These are phyloP conservation scores for Eremophila alpestris DNA, from an alignment of 2,797 vertebrate species.

Conservation along the genomic window DNA sequence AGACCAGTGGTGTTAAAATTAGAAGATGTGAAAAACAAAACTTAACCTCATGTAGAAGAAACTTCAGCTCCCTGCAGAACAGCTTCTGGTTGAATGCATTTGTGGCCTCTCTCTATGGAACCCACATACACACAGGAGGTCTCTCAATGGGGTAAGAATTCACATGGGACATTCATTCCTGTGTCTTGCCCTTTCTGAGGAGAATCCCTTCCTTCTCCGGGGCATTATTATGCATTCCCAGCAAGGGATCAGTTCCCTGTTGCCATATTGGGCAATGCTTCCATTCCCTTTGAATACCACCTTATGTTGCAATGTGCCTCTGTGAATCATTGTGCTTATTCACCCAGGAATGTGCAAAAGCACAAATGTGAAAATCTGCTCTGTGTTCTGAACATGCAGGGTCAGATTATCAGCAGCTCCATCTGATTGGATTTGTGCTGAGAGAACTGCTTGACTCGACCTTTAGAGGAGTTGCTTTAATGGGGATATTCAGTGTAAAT, in stretches of 20 bases:
- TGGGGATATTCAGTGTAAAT: not conserved
- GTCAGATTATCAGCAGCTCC: not conserved
- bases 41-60: not conserved
- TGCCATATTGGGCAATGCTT: constrained; percentile 35
- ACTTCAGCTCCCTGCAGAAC: not conserved
- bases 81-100: not conserved
- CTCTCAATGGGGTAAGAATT: not conserved
- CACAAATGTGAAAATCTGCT: constrained; percentile 44
- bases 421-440: not conserved
- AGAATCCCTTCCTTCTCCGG: not conserved
- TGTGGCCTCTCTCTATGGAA: not conserved
- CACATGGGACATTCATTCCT: not conserved
- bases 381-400: not conserved
- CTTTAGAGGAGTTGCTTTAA: not conserved
- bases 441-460: not conserved
- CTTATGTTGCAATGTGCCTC: constrained; percentile 27
- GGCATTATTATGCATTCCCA: not conserved
- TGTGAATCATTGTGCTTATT: constrained; percentile 52
- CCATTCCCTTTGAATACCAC: constrained; percentile 22
- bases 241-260: not conserved
- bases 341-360: constrained; percentile 37
- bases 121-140: not conserved
- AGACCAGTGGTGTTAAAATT: not conserved
- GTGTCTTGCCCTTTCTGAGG: not conserved
- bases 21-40: not conserved